These are phyloP conservation scores for Mantis religiosa DNA, from an alignment of 2,888 invertebrate species.

Conservation along the genomic window DNA sequence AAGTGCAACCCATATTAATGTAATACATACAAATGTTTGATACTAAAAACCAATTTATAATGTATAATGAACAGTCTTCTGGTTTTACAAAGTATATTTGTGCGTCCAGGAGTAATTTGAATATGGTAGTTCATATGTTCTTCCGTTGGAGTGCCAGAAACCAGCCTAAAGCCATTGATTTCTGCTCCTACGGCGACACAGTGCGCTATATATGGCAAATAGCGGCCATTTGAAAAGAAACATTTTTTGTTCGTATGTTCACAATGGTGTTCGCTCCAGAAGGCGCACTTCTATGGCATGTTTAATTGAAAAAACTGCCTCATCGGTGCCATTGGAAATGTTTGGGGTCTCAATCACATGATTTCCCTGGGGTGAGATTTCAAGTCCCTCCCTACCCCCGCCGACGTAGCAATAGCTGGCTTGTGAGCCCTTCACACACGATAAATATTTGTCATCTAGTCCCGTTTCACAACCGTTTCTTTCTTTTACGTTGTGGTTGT, in stretches of 20 bases:
- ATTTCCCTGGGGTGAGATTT: constrained; percentile 39
- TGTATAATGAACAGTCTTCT: too few species aligned
- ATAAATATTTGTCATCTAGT: background rate
- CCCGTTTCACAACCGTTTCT: background rate
- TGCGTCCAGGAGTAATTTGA: too few species aligned
- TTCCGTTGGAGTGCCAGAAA: background rate
- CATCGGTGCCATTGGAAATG: constrained; percentile 19
- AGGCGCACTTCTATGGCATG: background rate
- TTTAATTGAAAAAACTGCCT: constrained; percentile 26
- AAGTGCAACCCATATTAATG: too few species aligned
- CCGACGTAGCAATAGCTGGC: background rate
- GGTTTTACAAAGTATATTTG: too few species aligned
- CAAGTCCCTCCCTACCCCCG: constrained; percentile 24
- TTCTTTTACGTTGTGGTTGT: background rate
- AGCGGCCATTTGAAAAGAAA: background rate
- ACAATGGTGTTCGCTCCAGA: background rate
- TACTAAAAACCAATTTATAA: too few species aligned
- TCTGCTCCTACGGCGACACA: background rate
- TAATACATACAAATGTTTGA: too few species aligned
- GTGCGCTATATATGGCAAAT: background rate
- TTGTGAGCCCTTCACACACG: background rate
- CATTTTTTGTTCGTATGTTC: background rate
- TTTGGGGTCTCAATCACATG: constrained; percentile 37
- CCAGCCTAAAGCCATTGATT: background rate
- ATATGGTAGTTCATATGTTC: too few species aligned